Evolutionary conservation across 1,140 invertebrate species (phyloP).

Genomic region (Dreissena rostriformis): DNA sequence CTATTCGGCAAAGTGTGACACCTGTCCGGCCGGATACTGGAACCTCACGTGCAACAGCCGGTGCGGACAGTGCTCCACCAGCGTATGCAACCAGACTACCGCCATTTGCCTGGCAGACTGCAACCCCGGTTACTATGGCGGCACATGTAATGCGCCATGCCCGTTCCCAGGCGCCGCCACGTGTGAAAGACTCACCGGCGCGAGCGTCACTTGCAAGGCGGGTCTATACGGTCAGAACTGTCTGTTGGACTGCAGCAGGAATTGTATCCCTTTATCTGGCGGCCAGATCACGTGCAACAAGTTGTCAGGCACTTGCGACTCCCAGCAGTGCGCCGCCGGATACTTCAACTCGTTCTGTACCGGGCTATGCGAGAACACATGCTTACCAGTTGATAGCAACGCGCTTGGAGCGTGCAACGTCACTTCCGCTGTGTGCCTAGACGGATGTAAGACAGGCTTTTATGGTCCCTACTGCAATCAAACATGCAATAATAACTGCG

Average conservation of each 20-base stretch:
- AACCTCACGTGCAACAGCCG: not conserved
- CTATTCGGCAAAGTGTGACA: not conserved
- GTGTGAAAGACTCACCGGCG: slow-evolving; percentile 21
- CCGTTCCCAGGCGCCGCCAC: slow-evolving; percentile 10
- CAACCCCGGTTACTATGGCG: slow-evolving; percentile 4
- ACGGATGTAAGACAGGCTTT: slow-evolving; percentile 9
- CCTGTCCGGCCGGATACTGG: slow-evolving; percentile 13
- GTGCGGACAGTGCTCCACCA: slow-evolving; percentile 16
- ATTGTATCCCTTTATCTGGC: not conserved
- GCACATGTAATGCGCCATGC: not conserved
- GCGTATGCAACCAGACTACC: slow-evolving; percentile 2
- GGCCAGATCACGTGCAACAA: slow-evolving; percentile 4
- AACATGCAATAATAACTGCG: slow-evolving; percentile 9
- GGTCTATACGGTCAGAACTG: slow-evolving; percentile 27
- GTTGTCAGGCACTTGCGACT: not conserved
- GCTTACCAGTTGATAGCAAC: not conserved
- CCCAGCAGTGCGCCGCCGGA: not conserved
- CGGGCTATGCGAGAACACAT: not conserved
- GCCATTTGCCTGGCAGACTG: slow-evolving; percentile 12
- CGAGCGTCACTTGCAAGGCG: slow-evolving; percentile 5
- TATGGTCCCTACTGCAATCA: not conserved
- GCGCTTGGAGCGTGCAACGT: not conserved
- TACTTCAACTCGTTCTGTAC: slow-evolving; percentile 1
- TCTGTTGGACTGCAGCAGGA: not conserved
- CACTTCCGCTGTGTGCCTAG: not conserved